Conservation (phyloP, 2,113 vertebrate genomes). For the Mustelus asterias region DNA sequence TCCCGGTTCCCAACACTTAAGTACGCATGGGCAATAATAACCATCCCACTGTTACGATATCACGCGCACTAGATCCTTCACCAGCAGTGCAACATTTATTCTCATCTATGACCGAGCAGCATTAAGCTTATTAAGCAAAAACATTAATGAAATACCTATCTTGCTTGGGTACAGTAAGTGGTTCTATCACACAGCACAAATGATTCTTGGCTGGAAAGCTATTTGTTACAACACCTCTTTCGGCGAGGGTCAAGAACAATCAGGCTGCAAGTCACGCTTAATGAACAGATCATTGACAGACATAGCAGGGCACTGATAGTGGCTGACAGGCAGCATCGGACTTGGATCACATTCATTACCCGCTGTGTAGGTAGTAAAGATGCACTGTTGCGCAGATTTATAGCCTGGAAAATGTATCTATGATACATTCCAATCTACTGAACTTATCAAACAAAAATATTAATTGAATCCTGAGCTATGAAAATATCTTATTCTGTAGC, state of each 20-base stretch:
- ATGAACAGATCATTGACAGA: constrained; percentile 41
- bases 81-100: background rate
- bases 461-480: background rate
- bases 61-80: background rate
- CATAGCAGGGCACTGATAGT: constrained; percentile 40
- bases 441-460: background rate
- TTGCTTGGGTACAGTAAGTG: background rate
- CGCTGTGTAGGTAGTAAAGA: background rate
- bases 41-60: background rate
- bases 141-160: background rate
- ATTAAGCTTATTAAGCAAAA: background rate
- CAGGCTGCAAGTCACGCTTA: constrained; percentile 50
- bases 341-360: constrained; percentile 11
- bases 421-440: background rate
- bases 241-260: constrained; percentile 48
- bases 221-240: background rate
- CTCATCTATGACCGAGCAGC: background rate
- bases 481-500: background rate
- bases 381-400: background rate
- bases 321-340: background rate
- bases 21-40: background rate
- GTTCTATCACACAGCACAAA: background rate
- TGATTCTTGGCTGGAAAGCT: background rate
- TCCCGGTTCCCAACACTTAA: background rate
- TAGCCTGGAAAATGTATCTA: constrained; percentile 14